Conservation (phyloP, 2,113 vertebrate species). For the Buteo buteo region DNA sequence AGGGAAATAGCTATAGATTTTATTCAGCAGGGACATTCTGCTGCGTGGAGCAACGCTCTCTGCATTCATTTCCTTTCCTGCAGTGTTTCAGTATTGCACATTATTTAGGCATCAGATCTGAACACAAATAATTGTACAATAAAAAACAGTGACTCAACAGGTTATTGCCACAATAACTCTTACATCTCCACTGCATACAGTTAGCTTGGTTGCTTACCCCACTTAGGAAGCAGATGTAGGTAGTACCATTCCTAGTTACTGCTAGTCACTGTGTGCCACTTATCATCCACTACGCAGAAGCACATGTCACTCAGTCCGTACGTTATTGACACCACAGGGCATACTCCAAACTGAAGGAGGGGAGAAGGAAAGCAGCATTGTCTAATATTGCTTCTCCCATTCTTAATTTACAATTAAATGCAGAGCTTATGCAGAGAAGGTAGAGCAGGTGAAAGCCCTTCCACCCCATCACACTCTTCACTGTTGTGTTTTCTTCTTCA, state of each 20-base stretch:
- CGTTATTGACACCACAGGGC: background rate
- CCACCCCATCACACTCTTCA: background rate
- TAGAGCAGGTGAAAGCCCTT: background rate
- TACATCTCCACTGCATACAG: background rate
- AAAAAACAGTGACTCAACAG: conserved; percentile 36
- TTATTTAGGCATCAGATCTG: conserved; percentile 24
- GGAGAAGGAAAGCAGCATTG: background rate
- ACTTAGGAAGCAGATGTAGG: background rate
- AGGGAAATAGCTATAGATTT: conserved; percentile 38
- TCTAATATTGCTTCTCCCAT: background rate
- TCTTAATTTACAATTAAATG: background rate
- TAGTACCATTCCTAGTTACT: background rate
- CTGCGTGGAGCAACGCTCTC: background rate
- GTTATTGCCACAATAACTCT: conserved; percentile 46
- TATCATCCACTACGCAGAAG: background rate
- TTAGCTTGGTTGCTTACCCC: background rate
- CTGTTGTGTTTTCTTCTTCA: background rate
- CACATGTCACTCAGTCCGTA: accelerated
- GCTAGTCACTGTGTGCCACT: background rate
- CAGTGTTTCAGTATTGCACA: background rate
- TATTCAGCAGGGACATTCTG: conserved; percentile 10
- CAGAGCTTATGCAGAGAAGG: background rate
- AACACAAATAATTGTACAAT: conserved; percentile 46
- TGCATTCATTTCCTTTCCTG: conserved; percentile 13
- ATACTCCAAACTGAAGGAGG: background rate